Conservation (phyloP, 2,797 vertebrate species). For the Melanotaenia parkinsoni region DNA sequence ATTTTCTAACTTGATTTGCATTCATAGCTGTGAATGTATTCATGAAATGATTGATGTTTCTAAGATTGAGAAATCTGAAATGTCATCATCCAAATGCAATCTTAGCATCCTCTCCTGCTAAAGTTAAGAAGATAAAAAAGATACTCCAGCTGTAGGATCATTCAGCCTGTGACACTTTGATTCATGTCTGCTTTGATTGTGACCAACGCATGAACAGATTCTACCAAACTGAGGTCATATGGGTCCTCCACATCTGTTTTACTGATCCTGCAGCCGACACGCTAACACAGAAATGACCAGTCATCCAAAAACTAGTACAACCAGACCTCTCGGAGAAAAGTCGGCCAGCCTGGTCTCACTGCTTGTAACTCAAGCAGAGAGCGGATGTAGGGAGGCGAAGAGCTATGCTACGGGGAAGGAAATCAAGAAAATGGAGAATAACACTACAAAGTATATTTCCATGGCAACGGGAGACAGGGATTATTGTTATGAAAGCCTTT, state of each 20-base stretch:
- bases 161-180: slow-evolving; percentile 46
- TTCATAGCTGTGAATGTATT: slow-evolving; percentile 59
- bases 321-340: slow-evolving; percentile 37
- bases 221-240: slow-evolving; percentile 34
- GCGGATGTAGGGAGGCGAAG: slow-evolving; percentile 19
- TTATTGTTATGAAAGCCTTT: slow-evolving; percentile 72
- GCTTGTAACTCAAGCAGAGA: slow-evolving; percentile 43
- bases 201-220: slow-evolving; percentile 28
- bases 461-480: slow-evolving; percentile 52
- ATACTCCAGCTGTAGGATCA: slow-evolving; percentile 26
- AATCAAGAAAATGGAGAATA: slow-evolving; percentile 51
- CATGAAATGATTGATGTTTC: slow-evolving; percentile 30
- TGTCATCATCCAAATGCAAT: slow-evolving; percentile 8
- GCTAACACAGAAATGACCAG: slow-evolving; percentile 47
- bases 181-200: slow-evolving; percentile 51
- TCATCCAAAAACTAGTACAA: slow-evolving; percentile 45
- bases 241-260: slow-evolving; percentile 57
- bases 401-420: slow-evolving; percentile 31
- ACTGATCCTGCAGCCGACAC: slow-evolving; percentile 29
- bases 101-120: slow-evolving; percentile 10
- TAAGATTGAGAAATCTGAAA: too few relatives aligned
- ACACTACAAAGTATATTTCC: slow-evolving; percentile 58
- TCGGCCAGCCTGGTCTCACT: slow-evolving; percentile 22
- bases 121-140: slow-evolving; percentile 5
- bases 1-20: slow-evolving; percentile 35